phyloP scores from a whole-genome alignment of 2,888 invertebrate species.

The Sepioteuthis lessoniana region DNA sequence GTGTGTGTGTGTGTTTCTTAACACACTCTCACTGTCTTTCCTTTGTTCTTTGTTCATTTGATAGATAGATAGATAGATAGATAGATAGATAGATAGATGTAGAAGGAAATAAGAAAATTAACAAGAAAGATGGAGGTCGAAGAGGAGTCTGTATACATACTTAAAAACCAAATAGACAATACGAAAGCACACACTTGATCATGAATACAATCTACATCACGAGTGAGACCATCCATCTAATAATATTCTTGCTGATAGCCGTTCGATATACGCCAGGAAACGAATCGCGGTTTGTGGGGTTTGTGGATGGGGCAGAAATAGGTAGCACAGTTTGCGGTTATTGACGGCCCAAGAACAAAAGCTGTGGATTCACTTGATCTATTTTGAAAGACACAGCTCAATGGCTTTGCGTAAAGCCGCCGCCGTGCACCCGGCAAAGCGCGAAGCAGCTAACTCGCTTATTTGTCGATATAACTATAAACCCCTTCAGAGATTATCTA shows the following conservation, averaged over 20 bases:
- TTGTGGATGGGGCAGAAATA: no score
- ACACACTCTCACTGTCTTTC: no score
- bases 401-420: background rate
- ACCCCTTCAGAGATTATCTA: background rate
- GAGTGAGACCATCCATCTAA: background rate
- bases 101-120: no score
- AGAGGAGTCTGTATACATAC: background rate
- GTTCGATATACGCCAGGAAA: background rate
- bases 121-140: no score
- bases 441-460: background rate
- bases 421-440: background rate
- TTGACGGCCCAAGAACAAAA: slow-evolving; percentile 15
- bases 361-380: background rate
- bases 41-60: no score
- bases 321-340: background rate
- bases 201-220: background rate
- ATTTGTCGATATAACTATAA: background rate
- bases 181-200: background rate
- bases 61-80: no score
- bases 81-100: no score
- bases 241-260: background rate
- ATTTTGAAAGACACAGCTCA: slow-evolving; percentile 8
- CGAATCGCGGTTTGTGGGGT: background rate
- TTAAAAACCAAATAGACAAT: background rate
- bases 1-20: no score